Base-by-base conservation (phyloP, 2,888 invertebrate species). In the Malthinus flaveolus region DNA sequence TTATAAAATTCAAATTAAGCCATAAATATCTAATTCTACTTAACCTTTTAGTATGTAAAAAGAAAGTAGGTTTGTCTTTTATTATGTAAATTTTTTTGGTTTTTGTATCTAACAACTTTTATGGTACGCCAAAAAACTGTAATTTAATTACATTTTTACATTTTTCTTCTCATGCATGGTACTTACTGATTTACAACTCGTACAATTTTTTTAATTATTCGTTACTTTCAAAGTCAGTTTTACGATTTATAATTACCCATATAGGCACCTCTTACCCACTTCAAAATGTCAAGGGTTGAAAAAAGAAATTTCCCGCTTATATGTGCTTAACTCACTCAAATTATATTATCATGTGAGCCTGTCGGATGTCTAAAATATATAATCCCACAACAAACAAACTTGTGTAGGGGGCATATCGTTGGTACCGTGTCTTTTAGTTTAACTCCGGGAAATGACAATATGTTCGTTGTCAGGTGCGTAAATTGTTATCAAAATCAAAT, bases 401-500 rank as follows among this genome's bases (percentile, higher is more conserved):
- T 56, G 42, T 63, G 64, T 42, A 63, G 64, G 63, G 64, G 65
- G 65, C 44, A 12, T 15, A 32, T 53, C 23, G 51, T 46, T 23
- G 37, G 37, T 66, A 42, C 15, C 39, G 67, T 69, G 68, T 68
- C 65, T 67, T 66, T 66, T 64, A 64, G 66, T 62, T 50, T 37
- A 52, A 32, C 45, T 36, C 32, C 49, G 61, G 57, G 47, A 52
- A 52, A 66, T 69, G 68, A 73, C 72, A 73, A 73, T 73, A 70
- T 69, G 68, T 68, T 69, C 69, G 68, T 73, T 75, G 75, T 76
- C 76, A 76, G 76, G 76, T 76, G 75, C 75, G 70, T 70, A 67
- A 66, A 62, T 62, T 66, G 67, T 73, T 74, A 74, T 74, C 74
- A 60, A 61, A 66, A 65, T 71, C 73, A 76, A 76, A 77, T 70